Evolutionary conservation across 2,113 vertebrate species (phyloP), one percentile per base, ranked within the genome.

Genomic region (Tragulus kanchil): DNA sequence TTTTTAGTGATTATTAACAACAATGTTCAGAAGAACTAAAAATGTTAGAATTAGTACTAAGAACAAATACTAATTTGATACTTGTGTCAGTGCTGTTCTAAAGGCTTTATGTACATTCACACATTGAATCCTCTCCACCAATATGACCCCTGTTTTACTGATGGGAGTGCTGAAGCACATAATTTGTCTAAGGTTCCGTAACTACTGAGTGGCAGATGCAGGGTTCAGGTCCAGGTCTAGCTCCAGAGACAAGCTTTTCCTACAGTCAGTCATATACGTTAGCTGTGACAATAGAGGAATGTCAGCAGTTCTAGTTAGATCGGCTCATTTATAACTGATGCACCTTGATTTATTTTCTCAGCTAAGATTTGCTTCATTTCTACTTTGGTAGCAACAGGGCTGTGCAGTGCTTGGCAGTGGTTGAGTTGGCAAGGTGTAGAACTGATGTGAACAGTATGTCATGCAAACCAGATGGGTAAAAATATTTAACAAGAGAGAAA

Each of bases 21-120:
- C 50, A 79, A 8, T 48, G 4, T 77, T 96, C 56, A 85, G 81
- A 95, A 17, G 4, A 48, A 13, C 90, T 56, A 86, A 91, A 86
- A 71, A 85, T 87, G 67, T 78, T 64, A 65, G 19, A 23, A 25
- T 59, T 89, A 50, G 8, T 83, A 86, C 84, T 89, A 92, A 89
- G n/a, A 86, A 73, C 12, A 52, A 90, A 54, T 28, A n/a, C 16
- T 56, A 89, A 48, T 88, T 90, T 59, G 90, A 36, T 54, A 26
- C 62, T 65, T 64, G 5, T 56, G 10, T 69, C 45, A 61, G 5
- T 28, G 61, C 67, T 77, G 1, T 50, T 94, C 21, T 42, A 64
- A 89, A 12, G 5, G 6, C 8, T 50, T 71, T 83, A 48, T 59
- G 8, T 42, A 62, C 81, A 28, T 69, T 90, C 26, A 3, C 21